These are phyloP conservation scores for Cyrtorhinus lividipennis DNA, from an alignment of 1,140 invertebrate species.

Conservation along the genomic window DNA sequence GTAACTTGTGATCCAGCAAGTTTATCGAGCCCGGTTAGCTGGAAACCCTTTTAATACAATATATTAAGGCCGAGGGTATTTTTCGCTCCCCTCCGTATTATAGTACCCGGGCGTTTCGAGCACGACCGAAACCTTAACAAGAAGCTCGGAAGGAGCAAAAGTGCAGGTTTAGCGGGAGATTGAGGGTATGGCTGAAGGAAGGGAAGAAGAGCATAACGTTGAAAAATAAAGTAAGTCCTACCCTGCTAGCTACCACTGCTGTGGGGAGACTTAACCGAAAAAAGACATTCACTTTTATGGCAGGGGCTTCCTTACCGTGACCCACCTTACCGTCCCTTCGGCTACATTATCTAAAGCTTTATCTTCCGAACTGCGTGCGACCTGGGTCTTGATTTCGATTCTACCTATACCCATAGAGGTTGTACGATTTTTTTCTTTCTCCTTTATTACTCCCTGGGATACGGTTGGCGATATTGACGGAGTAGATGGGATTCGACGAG, in stretches of 20 bases:
- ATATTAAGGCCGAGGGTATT: neutral
- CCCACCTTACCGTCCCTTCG: neutral
- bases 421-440: no score
- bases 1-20: neutral
- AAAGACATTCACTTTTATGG: neutral
- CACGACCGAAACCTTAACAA: neutral
- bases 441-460: no score
- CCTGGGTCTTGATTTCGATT: neutral
- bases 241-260: neutral
- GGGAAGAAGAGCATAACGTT: neutral
- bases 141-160: neutral
- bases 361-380: neutral
- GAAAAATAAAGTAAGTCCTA: neutral
- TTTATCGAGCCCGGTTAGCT: neutral
- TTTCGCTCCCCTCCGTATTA: neutral
- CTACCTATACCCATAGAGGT: no score
- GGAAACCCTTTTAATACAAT: neutral
- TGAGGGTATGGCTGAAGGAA: neutral
- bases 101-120: neutral
- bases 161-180: neutral
- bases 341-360: neutral
- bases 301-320: neutral
- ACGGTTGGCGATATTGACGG: no score
- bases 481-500: no score
- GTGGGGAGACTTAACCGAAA: neutral